Conservation (phyloP, 2,113 vertebrate genomes). For the Diglossa brunneiventris region DNA sequence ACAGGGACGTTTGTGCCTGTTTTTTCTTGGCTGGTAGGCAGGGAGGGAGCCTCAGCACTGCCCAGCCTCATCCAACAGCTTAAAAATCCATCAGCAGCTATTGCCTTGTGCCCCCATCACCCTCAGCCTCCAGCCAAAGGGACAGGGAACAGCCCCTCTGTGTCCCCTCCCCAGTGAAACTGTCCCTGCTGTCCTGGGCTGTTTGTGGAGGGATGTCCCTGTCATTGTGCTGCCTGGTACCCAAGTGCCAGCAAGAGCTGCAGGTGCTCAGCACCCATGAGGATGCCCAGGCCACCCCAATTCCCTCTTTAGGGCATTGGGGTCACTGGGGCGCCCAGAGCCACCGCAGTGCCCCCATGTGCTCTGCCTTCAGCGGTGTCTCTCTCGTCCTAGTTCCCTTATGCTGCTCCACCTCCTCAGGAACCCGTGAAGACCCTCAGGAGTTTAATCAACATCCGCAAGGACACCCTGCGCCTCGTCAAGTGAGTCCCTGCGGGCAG, state of each 20-base stretch:
- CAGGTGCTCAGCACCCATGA: neutral
- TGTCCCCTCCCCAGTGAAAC: neutral
- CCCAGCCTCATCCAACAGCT: neutral
- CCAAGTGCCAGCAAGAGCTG: neutral
- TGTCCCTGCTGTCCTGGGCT: neutral
- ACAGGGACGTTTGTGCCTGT: neutral
- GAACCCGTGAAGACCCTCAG: slow-evolving; percentile 96
- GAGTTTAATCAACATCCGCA: slow-evolving; percentile 96
- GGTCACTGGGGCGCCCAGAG: neutral
- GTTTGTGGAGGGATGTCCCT: neutral
- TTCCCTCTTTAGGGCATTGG: neutral
- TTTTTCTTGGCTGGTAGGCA: neutral
- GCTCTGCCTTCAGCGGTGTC: slow-evolving; percentile 19
- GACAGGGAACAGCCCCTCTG: neutral
- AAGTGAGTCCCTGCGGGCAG: slow-evolving; percentile 70
- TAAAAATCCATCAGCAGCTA: neutral
- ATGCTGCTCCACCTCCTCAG: slow-evolving; percentile 93
- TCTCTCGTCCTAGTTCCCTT: slow-evolving; percentile 85
- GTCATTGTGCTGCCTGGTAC: neutral
- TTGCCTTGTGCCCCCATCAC: neutral
- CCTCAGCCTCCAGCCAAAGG: neutral
- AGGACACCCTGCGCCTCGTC: slow-evolving; percentile 93
- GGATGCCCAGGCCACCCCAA: neutral
- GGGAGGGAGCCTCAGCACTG: neutral
- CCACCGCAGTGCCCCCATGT: neutral